A percentile compares a stretch with the other conserved stretches of the same genome.
These are phyloP conservation scores for Zoanthus sociatus DNA, from an alignment of 92 coral and sea anemone species.

Conservation along the genomic window DNA sequence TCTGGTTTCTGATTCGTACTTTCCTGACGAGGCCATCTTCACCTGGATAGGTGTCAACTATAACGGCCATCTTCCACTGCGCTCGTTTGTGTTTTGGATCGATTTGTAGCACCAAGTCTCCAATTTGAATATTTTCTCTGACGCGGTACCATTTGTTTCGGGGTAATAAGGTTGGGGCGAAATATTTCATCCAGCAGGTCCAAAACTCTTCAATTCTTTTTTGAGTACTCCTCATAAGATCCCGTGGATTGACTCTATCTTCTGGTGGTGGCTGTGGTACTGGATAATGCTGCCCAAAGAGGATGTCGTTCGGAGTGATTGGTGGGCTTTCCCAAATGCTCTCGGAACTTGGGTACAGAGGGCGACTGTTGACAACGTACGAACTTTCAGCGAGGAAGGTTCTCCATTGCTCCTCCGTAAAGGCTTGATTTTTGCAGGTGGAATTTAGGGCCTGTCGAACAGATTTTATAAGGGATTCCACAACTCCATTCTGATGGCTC, in stretches of 20 bases:
- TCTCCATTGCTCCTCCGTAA: slow-evolving; percentile 69
- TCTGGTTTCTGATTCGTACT: slow-evolving; percentile 41
- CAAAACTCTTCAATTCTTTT: slow-evolving; percentile 47
- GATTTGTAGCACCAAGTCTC: slow-evolving; percentile 54
- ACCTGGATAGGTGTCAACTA: slow-evolving; percentile 45
- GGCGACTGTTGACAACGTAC: slow-evolving; percentile 48
- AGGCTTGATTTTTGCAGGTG: slow-evolving; percentile 53
- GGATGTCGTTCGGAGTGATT: slow-evolving; percentile 71
- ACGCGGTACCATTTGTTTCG: slow-evolving; percentile 59
- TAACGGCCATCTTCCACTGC: slow-evolving; percentile 61
- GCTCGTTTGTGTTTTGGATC: slow-evolving; percentile 48
- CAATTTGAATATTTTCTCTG: slow-evolving; percentile 54
- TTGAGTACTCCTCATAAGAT: slow-evolving; percentile 41
- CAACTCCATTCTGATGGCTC: slow-evolving; percentile 78
- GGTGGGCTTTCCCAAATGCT: slow-evolving; percentile 58
- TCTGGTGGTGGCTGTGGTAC: slow-evolving; percentile 65
- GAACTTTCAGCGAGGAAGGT: slow-evolving; percentile 60
- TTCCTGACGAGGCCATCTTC: slow-evolving; percentile 52
- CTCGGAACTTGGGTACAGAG: slow-evolving; percentile 49
- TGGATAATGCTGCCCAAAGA: slow-evolving; percentile 60
- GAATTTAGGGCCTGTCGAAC: slow-evolving; percentile 13
- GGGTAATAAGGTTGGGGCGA: slow-evolving; percentile 55
- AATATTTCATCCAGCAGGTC: slow-evolving; percentile 62
- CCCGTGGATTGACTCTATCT: slow-evolving; percentile 55
- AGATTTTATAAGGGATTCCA: slow-evolving; percentile 4